Base-by-base conservation (phyloP, 2,797 vertebrate species). In the Hydrolagus colliei region DNA sequence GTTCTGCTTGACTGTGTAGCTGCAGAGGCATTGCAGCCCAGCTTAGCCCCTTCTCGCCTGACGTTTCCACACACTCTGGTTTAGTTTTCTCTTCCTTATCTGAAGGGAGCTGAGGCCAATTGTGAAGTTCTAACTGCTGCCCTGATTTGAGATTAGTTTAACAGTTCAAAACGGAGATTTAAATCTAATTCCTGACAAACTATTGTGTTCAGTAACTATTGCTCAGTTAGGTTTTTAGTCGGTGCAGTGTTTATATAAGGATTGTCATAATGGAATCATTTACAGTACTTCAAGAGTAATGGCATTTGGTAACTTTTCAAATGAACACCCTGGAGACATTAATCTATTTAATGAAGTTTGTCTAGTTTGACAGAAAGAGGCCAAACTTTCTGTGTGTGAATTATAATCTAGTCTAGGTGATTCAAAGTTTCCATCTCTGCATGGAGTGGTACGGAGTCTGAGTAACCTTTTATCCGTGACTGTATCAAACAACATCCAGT, bases 261-360 rank as follows among this genome's bases (percentile, higher is more conserved):
- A 84, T 41, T 41, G 16, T 35, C 35, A 20, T 41, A 71, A 63
- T 11, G 4, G 78, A 67, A 18, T 80, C 22, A 35, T 41, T 41
- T 52, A 52, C 41, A 52, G 41, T 52, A 41, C 67, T 84, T 71
- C 65, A 41, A 52, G 65, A 71, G 35, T 41, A 52, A 71, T 35
- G 61, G n/a, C 78, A 68, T 14, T 68, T 68, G 61, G 32, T 71
- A 71, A 1, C 9, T 84, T 84, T 84, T 35, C 65, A 84, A 10
- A 27, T 20, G 16, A 32, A n/a, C n/a, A 18, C 79, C 22, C 32
- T 11, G 32, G 41, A n/a, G 79, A 18, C 67, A 52, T 71, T 7
- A 63, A 71, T 71, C 79, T 71, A 84, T 71, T 84, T 41, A 84
- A 71, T 84, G 3, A 84, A n/a, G 65, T 84, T 71, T 71, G 65